Evolutionary conservation across 1,140 invertebrate species (phyloP).

Genomic region (Drosophila mayri): DNA sequence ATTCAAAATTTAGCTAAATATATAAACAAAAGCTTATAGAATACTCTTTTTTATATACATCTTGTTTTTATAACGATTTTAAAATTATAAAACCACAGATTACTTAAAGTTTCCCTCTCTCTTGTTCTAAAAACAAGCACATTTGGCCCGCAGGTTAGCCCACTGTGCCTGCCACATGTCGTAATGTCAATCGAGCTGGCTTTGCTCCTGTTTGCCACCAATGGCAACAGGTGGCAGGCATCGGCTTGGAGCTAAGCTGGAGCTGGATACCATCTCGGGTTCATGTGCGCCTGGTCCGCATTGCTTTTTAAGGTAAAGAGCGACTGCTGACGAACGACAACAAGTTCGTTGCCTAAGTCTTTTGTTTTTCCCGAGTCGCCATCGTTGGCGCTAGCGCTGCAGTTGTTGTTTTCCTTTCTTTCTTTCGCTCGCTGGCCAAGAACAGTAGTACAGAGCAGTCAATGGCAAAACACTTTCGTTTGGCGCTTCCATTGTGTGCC

Average conservation of each 20-base stretch:
- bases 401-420: constrained; percentile 14
- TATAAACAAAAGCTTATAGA: neutral
- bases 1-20: neutral
- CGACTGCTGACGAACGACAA: constrained; percentile 42
- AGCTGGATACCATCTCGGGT: constrained; percentile 15
- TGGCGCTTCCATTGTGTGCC: constrained; percentile 36
- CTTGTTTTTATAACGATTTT: neutral
- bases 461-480: constrained; percentile 71
- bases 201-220: constrained; percentile 47
- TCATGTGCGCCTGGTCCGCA: constrained; percentile 72
- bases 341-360: constrained; percentile 76
- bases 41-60: neutral
- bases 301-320: constrained; percentile 78
- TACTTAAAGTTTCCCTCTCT: neutral
- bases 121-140: neutral
- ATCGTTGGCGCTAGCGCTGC: constrained; percentile 1
- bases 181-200: constrained; percentile 36
- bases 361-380: constrained; percentile 50
- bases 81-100: neutral
- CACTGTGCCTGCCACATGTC: constrained; percentile 43
- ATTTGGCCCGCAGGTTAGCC: neutral
- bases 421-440: constrained; percentile 48
- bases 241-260: constrained; percentile 2
- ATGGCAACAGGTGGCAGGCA: constrained; percentile 39
- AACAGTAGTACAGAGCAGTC: constrained; percentile 42